A percentile compares a stretch with the other conserved stretches of the same genome.
These are phyloP conservation scores for Corydoras maculifer DNA, from an alignment of 2,113 vertebrate species.

Conservation along the genomic window DNA sequence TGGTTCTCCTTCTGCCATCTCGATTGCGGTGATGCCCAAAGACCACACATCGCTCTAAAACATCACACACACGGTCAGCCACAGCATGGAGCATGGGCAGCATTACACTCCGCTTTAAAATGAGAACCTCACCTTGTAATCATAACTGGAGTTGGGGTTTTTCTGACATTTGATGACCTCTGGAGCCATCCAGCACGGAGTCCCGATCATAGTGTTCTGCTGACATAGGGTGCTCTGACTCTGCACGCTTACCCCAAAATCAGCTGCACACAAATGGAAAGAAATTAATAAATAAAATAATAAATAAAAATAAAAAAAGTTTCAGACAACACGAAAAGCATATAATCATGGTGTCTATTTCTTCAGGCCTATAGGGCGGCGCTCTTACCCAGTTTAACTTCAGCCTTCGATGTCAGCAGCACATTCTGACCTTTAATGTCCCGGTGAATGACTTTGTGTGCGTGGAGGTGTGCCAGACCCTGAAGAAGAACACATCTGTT, in stretches of 20 bases:
- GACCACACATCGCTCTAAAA: slow-evolving; percentile 22
- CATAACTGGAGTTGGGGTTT: not conserved
- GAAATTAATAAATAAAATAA: not conserved
- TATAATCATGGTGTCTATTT: not conserved
- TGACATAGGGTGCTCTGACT: not conserved
- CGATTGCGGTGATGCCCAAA: slow-evolving; percentile 15
- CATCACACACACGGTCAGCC: not conserved
- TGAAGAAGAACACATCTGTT: not conserved
- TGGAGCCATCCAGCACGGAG: slow-evolving; percentile 14
- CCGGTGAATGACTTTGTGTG: slow-evolving; percentile 15
- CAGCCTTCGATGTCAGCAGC: slow-evolving; percentile 17
- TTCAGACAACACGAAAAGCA: no score
- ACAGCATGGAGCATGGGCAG: no score
- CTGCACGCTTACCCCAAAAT: slow-evolving; percentile 18
- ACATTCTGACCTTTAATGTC: slow-evolving; percentile 20
- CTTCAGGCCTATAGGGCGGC: not conserved
- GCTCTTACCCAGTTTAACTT: slow-evolving; percentile 21
- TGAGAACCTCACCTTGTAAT: slow-evolving; percentile 7
- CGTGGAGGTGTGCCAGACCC: slow-evolving; percentile 15
- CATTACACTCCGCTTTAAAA: not conserved
- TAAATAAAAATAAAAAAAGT: no score
- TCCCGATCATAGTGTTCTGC: slow-evolving; percentile 13
- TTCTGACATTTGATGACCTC: slow-evolving; percentile 12
- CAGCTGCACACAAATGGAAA: not conserved
- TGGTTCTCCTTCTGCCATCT: slow-evolving; percentile 19